Evolutionary conservation across 2,113 vertebrate species (phyloP), one percentile per base, ranked within the genome.

Genomic region (Sardina pilchardus): DNA sequence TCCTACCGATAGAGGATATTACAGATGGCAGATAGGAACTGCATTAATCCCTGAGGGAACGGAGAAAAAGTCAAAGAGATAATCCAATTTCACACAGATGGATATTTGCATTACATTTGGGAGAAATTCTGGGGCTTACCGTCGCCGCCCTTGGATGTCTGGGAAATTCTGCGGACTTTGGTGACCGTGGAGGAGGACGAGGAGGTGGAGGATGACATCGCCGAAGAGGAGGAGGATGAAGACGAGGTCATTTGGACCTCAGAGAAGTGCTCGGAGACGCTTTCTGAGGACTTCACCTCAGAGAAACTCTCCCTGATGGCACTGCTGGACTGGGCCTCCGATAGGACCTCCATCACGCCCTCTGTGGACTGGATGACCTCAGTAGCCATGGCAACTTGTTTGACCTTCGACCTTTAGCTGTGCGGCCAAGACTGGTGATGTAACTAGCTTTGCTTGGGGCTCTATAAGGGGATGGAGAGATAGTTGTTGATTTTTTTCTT

Each of bases 211-310:
- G 83, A n/a, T 44, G 82, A 42, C 34, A 82, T 30, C 30, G 86
- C 45, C 21, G 78, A 59, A 39, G 86, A 87, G 82, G 89, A 84
- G 6, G 82, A 78, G 43, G 86, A 88, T 12, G 87, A 84, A 82
- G 88, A 88, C 63, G 89, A 90, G 83, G 84, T 89, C 83, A 87
- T 89, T 80, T 88, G 89, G 84, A 91, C 86, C 26, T 89, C 86
- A 21, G 87, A 89, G 82, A 39, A 82, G 56, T 89, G 90, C 78
- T 86, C 90, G 43, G 67, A 81, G 30, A 21, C 81, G 44, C 80
- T 81, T 50, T 56, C 87, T 8, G 71, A 36, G 34, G 71, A 71
- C 63, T 34, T 2, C 9, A 90, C 86, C 26, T 88, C 86, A 26
- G 87, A 89, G 83, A 39, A 82, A 56, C 89, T 90, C 81, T 86